Evolutionary conservation across 1,140 invertebrate genomes (phyloP), one percentile per base, ranked within the genome.

Genomic region (Leptinotarsa lineolata): DNA sequence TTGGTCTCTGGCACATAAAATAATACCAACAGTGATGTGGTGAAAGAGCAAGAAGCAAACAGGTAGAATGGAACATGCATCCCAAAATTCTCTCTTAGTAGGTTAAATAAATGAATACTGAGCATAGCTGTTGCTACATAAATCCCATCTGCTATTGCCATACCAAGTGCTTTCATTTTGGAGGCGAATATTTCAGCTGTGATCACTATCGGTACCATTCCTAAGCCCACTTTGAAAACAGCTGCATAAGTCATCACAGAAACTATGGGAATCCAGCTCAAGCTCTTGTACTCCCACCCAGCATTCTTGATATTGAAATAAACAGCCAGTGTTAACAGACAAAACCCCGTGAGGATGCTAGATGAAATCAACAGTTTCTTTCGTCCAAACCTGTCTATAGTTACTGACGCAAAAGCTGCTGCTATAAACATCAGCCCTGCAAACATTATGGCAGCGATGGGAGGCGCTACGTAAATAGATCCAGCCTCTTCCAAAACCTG

Each of bases 201-300:
- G 76, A 93, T 85, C 8, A 93, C 86, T 86, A 91, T 92, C 0
- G 92, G 92, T 54, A 94, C 90, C 5, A 92, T 70, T 30, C 80
- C 80, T 8, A 81, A 48, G 3, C 80, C 80, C n/a, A 70, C 63
- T 72, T 79, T 80, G 61, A 79, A 81, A 21, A 72, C 74, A 16
- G 61, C 63, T 12, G 80, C 79, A 63, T 79, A 81, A n/a, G 74
- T 21, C 74, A 81, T 77, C 6, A 80, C 74, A 16, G 78, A 66
- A 13, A 71, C 76, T 65, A 79, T 58, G 11, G 79, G 80, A 15
- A 81, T 68, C 80, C 80, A 81, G 70, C 73, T 79, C 22, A 75
- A 54, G 5, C 65, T 54, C 21, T 64, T 39, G 0, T 76, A 67
- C 59, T 80, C 77, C 12, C 73, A 60, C 18, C 72, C 70, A 11